A percentile compares a stretch with the other conserved stretches of the same genome.
Conservation (phyloP, 92 coral and sea anemone species). For the Epizoanthus fatuus region DNA sequence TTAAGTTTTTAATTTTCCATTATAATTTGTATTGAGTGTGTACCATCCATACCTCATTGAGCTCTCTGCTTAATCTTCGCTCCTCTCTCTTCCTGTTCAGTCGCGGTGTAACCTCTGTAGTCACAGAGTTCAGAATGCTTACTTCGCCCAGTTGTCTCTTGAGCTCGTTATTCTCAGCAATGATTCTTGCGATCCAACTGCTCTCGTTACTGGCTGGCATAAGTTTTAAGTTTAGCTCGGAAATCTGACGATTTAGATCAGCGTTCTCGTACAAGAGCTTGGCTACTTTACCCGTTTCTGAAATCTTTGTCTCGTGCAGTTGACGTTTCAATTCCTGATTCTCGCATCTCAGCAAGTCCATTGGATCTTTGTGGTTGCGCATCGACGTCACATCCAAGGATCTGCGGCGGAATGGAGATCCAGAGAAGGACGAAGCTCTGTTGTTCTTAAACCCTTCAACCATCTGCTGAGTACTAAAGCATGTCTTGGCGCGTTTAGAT, state of each 20-base stretch:
- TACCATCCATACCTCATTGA: constrained; percentile 71
- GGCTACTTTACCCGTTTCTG: constrained; percentile 84
- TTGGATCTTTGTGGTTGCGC: constrained; percentile 24
- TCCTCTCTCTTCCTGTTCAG: constrained; percentile 65
- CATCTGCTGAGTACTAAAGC: constrained; percentile 47
- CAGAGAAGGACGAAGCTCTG: constrained; percentile 3
- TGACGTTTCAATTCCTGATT: constrained; percentile 68
- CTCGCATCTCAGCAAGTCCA: constrained; percentile 64
- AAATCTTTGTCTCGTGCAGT: constrained; percentile 75
- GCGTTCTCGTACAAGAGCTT: constrained; percentile 81
- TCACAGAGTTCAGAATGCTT: constrained; percentile 83
- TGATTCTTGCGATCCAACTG: constrained; percentile 70
- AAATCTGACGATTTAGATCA: constrained; percentile 73
- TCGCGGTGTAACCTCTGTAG: constrained; percentile 75
- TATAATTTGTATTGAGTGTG: too few relatives aligned
- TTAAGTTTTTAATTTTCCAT: too few relatives aligned
- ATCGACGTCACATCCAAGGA: constrained; percentile 46
- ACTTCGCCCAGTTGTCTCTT: constrained; percentile 90
- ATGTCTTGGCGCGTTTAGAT: constrained; percentile 72
- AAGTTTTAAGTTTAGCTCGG: constrained; percentile 63
- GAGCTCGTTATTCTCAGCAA: constrained; percentile 80
- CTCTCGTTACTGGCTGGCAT: constrained; percentile 46
- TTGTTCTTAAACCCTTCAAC: constrained; percentile 14
- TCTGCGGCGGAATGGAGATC: constrained; percentile 14
- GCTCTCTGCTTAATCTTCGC: constrained; percentile 65